Evolutionary conservation across 1,140 invertebrate genomes (phyloP).

Genomic region (Bombus difficillimus): DNA sequence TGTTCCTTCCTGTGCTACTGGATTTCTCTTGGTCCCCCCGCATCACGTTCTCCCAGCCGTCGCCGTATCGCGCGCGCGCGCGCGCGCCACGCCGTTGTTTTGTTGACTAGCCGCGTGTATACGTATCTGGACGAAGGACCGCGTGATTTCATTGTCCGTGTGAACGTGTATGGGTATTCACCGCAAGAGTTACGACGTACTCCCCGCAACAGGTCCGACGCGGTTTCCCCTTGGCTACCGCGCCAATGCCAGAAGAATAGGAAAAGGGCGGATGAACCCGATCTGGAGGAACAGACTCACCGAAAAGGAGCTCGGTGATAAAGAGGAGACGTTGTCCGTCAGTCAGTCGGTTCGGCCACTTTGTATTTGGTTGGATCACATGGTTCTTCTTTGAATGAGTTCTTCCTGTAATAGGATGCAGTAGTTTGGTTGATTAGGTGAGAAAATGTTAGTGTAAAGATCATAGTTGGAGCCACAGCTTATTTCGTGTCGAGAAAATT

Average conservation of each 20-base stretch:
- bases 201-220: slow-evolving; percentile 76
- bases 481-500: too few relatives aligned
- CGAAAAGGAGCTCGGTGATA: slow-evolving; percentile 21
- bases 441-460: too few relatives aligned
- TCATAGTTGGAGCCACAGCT: too few relatives aligned
- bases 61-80: background rate
- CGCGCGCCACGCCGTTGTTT: background rate
- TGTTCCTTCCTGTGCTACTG: slow-evolving; percentile 43
- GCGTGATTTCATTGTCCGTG: slow-evolving; percentile 45
- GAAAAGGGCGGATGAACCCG: slow-evolving; percentile 47
- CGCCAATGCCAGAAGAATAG: slow-evolving; percentile 62
- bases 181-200: slow-evolving; percentile 70
- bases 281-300: slow-evolving; percentile 26
- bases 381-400: background rate
- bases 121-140: slow-evolving; percentile 38
- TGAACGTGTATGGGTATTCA: slow-evolving; percentile 50
- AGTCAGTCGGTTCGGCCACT: background rate
- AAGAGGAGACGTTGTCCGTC: slow-evolving; percentile 38
- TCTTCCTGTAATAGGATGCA: background rate
- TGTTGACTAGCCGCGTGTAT: background rate
- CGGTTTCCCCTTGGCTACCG: slow-evolving; percentile 67
- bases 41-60: background rate
- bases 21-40: slow-evolving; percentile 15
- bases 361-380: background rate
- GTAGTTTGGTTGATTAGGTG: background rate